Evolutionary conservation across 2,797 vertebrate species (phyloP), one percentile per base, ranked within the genome.

Genomic region (Sebastes melanostomus): DNA sequence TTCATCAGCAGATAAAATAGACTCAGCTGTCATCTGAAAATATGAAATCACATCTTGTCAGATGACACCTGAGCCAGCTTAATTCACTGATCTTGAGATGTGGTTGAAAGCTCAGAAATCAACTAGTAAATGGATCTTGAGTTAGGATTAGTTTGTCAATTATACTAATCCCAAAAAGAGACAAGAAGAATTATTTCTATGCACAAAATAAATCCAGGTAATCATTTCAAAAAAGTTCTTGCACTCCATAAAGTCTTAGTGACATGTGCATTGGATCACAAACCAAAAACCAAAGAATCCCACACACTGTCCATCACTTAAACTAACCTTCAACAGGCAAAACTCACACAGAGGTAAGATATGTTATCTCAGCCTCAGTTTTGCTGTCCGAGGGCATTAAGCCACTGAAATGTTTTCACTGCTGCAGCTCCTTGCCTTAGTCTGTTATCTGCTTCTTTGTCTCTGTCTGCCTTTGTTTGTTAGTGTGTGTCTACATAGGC

Each of bases 381-480:
- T 69, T 71, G 7, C 36, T 61, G 46, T 84, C 42, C 10, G 5
- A 76, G 5, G 20, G 24, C 72, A 68, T 25, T 20, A 7, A 29
- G 36, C 24, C 46, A 22, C 27, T 20, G 25, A 52, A 46, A 67
- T 80, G 20, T 75, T 72, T 84, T 66, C 62, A 56, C 29, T 60
- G 72, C 67, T 74, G 32, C 58, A 74, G 54, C 46, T 72, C 58
- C 29, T 63, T 42, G 30, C 38, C 68, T 50, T n/a, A 36, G n/a
- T 73, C 46, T 24, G 8, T 62, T 66, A 50, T 86, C 54, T 72
- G 24, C 73, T 69, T 56, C 22, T 75, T 68, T 52, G 22, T 80
- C 59, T 89, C 60, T 38, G 30, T 60, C 65, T 70, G 60, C 52
- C 42, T 77, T 55, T 80, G 62, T 84, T 78, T 87, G 72, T 84